Conservation (phyloP, 2,797 vertebrate species). For the Rhinophrynus dorsalis region DNA sequence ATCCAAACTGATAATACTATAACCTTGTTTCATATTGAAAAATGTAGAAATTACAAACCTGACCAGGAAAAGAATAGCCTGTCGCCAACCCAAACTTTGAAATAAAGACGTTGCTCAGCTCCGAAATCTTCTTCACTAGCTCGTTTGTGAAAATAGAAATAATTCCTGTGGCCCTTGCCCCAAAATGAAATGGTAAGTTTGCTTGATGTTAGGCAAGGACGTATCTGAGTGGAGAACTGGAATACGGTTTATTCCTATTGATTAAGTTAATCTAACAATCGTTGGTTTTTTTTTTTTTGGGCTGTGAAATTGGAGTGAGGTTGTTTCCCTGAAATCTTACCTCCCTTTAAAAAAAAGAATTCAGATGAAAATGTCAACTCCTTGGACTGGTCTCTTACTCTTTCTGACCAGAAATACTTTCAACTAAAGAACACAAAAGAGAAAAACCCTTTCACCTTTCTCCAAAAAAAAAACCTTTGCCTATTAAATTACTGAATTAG, state of each 20-base stretch:
- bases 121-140: conserved; percentile 51
- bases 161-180: conserved; percentile 57
- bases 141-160: conserved; percentile 58
- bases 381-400: conserved; percentile 63
- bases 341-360: conserved; percentile 69
- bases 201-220: conserved; percentile 48
- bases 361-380: conserved; percentile 80
- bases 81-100: conserved; percentile 50
- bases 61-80: conserved; percentile 55
- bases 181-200: conserved; percentile 60
- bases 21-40: too few species aligned
- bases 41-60: conserved; percentile 66
- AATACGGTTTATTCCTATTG: conserved; percentile 64
- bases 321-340: conserved; percentile 73
- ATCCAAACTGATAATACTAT: too few species aligned
- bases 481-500: conserved; percentile 91
- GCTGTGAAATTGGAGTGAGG: conserved; percentile 63
- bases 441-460: conserved; percentile 72
- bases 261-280: conserved; percentile 71
- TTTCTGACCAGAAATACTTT: conserved; percentile 69
- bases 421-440: conserved; percentile 69
- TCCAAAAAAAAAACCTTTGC: conserved; percentile 66
- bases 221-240: conserved; percentile 62
- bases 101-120: conserved; percentile 56
- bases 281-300: conserved; percentile 55